Conservation (phyloP, 2,113 vertebrate species). For the Heterotis niloticus region DNA sequence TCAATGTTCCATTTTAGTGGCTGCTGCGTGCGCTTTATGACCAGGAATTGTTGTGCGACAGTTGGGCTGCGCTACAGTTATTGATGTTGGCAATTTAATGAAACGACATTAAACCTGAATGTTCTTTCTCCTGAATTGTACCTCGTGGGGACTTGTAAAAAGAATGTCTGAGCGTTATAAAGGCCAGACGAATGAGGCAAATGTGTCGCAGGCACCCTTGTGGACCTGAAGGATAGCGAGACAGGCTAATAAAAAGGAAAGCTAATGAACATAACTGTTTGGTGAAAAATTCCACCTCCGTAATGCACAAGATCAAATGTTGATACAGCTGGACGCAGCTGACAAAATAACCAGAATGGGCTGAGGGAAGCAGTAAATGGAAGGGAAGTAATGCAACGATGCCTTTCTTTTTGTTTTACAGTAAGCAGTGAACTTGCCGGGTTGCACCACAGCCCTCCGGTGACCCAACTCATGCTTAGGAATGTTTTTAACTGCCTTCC, state of each 20-base stretch:
- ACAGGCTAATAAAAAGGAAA: not conserved
- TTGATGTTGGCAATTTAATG: conserved; percentile 25
- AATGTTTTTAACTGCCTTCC: too few relatives aligned
- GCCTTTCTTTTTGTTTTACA: not conserved
- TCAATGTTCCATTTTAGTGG: conserved; percentile 6
- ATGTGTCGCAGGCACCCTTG: not conserved
- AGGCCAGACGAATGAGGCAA: not conserved
- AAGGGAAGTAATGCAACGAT: not conserved
- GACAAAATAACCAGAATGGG: not conserved
- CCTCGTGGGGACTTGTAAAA: not conserved
- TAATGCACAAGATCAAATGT: not conserved
- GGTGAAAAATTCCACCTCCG: not conserved
- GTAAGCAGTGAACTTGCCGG: not conserved
- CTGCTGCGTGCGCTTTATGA: not conserved
- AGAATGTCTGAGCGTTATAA: not conserved
- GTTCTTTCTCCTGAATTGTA: not conserved
- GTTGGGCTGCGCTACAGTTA: not conserved
- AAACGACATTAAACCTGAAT: conserved; percentile 13
- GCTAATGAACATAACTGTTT: not conserved
- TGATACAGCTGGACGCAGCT: not conserved
- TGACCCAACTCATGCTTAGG: too few relatives aligned
- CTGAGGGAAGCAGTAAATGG: not conserved
- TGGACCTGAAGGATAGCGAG: not conserved
- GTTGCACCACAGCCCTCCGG: too few relatives aligned
- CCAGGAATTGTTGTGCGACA: not conserved